These are phyloP conservation scores for Synanthedon formicaeformis DNA, from an alignment of 2,888 invertebrate species.

Conservation along the genomic window DNA sequence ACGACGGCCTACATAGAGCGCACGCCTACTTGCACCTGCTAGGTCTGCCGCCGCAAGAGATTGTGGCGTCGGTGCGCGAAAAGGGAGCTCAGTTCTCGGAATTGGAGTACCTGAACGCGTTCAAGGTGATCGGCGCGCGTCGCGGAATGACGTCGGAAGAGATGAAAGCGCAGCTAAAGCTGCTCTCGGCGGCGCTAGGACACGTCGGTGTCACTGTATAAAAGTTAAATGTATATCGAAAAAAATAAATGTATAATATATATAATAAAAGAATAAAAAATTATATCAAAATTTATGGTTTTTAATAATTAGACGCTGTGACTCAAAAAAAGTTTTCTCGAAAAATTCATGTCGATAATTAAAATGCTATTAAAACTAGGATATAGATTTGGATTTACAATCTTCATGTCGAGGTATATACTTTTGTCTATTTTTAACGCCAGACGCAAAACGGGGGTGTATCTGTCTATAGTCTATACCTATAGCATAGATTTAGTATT, in stretches of 20 bases:
- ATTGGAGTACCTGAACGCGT: constrained; percentile 87
- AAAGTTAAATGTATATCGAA: neutral
- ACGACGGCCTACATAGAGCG: constrained; percentile 83
- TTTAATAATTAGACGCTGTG: neutral
- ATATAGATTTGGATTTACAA: too few relatives aligned
- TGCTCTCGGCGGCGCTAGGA: constrained; percentile 86
- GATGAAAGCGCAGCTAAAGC: constrained; percentile 78
- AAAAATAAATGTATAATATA: neutral
- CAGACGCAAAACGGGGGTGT: too few relatives aligned
- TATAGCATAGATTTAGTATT: too few relatives aligned
- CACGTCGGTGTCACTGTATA: constrained; percentile 85
- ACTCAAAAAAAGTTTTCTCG: neutral
- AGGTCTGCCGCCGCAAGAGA: constrained; percentile 83
- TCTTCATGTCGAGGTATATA: too few relatives aligned
- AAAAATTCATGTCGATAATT: too few relatives aligned
- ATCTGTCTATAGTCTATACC: too few relatives aligned
- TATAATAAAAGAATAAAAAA: too few relatives aligned
- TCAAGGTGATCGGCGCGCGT: constrained; percentile 80
- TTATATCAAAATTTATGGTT: neutral
- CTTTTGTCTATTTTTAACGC: too few relatives aligned
- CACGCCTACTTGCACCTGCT: constrained; percentile 86
- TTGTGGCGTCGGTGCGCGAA: constrained; percentile 85
- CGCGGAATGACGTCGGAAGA: constrained; percentile 65
- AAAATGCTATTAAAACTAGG: too few relatives aligned
- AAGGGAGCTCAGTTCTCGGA: constrained; percentile 90